phyloP scores from a whole-genome alignment of 2,888 invertebrate species.

The Augiades crinisus region DNA sequence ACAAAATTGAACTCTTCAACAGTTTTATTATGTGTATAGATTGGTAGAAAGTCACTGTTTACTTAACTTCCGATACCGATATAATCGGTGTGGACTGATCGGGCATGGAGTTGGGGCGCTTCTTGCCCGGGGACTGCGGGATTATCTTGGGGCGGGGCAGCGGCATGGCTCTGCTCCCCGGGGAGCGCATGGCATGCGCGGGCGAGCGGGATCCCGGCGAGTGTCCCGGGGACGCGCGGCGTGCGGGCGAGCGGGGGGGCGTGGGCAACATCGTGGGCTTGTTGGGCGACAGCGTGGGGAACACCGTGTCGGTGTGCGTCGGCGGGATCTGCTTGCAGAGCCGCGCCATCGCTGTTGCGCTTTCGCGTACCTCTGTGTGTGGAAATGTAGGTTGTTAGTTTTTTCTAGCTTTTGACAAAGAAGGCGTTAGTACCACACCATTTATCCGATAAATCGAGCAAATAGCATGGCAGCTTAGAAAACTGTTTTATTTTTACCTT shows the following conservation, averaged over 20 bases:
- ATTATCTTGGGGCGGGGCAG: slow-evolving; percentile 14
- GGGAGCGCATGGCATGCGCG: neutral
- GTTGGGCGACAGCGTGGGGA: slow-evolving; percentile 38
- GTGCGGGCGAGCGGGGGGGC: slow-evolving; percentile 21
- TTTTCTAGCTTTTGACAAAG: too few relatives aligned
- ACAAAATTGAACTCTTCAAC: too few relatives aligned
- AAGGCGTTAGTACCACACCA: too few relatives aligned
- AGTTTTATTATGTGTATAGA: too few relatives aligned
- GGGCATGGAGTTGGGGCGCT: slow-evolving; percentile 16
- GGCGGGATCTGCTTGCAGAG: slow-evolving; percentile 56
- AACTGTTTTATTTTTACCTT: too few relatives aligned
- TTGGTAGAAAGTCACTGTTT: neutral
- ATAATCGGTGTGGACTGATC: slow-evolving; percentile 13
- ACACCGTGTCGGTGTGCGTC: slow-evolving; percentile 37
- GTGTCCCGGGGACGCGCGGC: neutral
- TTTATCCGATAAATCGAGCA: too few relatives aligned
- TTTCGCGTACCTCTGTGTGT: slow-evolving; percentile 67
- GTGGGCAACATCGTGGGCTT: slow-evolving; percentile 35
- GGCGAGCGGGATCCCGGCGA: neutral
- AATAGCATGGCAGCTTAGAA: too few relatives aligned
- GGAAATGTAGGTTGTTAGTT: too few relatives aligned
- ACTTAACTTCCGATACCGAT: slow-evolving; percentile 20
- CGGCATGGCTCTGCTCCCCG: slow-evolving; percentile 9
- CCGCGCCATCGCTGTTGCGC: slow-evolving; percentile 65
- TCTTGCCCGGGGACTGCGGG: slow-evolving; percentile 21